Conservation (phyloP, 2,888 invertebrate genomes). For the Aelia acuminata region DNA sequence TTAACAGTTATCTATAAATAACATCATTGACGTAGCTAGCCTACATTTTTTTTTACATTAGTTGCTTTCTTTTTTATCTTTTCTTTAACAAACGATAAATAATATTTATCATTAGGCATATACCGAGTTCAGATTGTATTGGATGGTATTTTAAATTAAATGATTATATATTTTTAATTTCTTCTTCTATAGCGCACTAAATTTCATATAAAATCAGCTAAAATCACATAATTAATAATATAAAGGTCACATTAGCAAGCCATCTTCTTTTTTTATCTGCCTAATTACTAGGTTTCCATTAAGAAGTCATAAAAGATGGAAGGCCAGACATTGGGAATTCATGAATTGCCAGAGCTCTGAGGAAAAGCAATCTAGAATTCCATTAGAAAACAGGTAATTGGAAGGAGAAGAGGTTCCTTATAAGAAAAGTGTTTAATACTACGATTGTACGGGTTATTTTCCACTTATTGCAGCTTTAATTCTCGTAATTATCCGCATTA, state of each 20-base stretch:
- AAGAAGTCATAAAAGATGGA: background rate
- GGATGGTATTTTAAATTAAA: too few relatives aligned
- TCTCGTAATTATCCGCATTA: background rate
- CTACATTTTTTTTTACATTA: too few relatives aligned
- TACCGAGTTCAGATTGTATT: too few relatives aligned
- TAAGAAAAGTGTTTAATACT: background rate
- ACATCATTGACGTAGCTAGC: too few relatives aligned
- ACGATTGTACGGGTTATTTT: background rate
- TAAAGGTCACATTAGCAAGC: background rate
- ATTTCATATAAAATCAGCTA: too few relatives aligned
- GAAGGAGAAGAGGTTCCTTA: background rate
- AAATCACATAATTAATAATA: too few relatives aligned
- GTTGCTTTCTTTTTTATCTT: too few relatives aligned
- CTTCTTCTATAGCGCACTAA: too few relatives aligned
- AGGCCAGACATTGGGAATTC: background rate
- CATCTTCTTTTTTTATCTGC: background rate
- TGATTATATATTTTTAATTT: too few relatives aligned
- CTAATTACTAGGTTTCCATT: background rate
- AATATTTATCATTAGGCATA: too few relatives aligned
- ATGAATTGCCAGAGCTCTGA: slow-evolving; percentile 10
- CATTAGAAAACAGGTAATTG: slow-evolving; percentile 3
- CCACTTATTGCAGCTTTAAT: background rate
- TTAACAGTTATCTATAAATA: too few relatives aligned
- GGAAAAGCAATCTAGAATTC: slow-evolving; percentile 36
- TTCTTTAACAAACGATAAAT: too few relatives aligned